These are phyloP conservation scores for Paratrypauchen microcephalus DNA, from an alignment of 2,797 vertebrate genomes.

Conservation along the genomic window DNA sequence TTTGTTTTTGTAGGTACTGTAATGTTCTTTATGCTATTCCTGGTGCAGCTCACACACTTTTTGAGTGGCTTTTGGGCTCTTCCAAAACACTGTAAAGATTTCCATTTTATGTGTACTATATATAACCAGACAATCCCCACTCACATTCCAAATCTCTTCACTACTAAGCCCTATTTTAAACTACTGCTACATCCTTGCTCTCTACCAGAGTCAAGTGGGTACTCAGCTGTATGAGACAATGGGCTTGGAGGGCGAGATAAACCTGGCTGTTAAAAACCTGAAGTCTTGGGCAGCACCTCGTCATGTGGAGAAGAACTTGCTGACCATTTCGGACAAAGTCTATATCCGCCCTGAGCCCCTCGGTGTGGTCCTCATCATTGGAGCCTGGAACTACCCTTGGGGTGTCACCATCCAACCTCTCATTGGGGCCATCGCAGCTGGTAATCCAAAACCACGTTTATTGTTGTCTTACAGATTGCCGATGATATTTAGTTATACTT, in stretches of 20 bases:
- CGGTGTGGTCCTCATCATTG: constrained; percentile 88
- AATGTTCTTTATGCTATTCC: neutral
- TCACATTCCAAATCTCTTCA: too few species aligned
- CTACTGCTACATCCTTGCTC: neutral
- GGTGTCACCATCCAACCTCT: constrained; percentile 83
- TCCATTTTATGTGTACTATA: neutral
- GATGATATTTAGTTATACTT: neutral
- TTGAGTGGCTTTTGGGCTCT: too few species aligned
- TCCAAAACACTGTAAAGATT: too few species aligned
- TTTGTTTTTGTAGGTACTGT: neutral
- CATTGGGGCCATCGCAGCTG: constrained; percentile 90
- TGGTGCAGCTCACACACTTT: neutral
- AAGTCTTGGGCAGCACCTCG: constrained; percentile 83
- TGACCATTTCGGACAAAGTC: constrained; percentile 81
- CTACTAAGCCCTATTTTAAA: neutral
- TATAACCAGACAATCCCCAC: neutral
- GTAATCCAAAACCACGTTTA: constrained; percentile 58
- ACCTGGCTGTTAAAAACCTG: constrained; percentile 73
- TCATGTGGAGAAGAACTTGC: constrained; percentile 77
- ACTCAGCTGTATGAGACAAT: constrained; percentile 80
- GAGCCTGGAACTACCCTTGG: constrained; percentile 93
- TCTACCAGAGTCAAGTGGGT: constrained; percentile 72
- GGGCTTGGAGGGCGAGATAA: constrained; percentile 79
- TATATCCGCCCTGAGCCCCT: constrained; percentile 86
- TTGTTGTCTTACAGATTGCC: too few species aligned